Percentiles rank a stretch among this genome's conserved stretches.
phyloP scores from a whole-genome alignment of 2,797 vertebrate species.

The Distichodus sexfasciatus region DNA sequence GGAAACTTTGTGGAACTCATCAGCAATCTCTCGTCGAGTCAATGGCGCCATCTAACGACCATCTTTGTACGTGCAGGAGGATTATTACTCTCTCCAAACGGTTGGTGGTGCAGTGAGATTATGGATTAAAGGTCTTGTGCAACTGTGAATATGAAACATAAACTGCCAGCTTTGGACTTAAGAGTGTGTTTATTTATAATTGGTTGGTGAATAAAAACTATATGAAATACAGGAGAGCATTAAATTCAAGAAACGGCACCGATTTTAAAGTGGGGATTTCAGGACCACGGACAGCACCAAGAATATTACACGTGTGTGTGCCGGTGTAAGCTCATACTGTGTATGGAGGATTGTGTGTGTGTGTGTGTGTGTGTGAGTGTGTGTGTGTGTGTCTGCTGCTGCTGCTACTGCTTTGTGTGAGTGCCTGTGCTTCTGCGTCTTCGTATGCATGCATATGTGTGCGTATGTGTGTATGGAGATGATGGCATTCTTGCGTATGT shows the following conservation, averaged over 20 bases:
- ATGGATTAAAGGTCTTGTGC: neutral
- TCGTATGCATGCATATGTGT: neutral
- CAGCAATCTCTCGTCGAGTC: neutral
- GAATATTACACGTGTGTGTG: neutral
- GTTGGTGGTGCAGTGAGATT: constrained; percentile 12
- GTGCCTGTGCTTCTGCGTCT: neutral
- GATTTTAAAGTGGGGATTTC: neutral
- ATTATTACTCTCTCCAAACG: constrained; percentile 1
- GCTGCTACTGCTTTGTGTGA: too few relatives aligned
- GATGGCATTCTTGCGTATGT: too few relatives aligned
- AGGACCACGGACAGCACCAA: neutral
- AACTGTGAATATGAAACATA: neutral
- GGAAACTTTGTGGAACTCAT: too few relatives aligned
- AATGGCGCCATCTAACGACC: constrained; percentile 33
- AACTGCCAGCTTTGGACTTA: neutral
- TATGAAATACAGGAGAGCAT: neutral
- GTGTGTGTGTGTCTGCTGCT: neutral
- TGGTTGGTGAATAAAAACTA: too few relatives aligned
- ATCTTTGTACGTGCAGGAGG: neutral
- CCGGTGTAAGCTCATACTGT: too few relatives aligned
- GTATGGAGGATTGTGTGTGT: too few relatives aligned
- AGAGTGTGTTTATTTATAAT: too few relatives aligned
- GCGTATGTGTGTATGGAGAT: too few relatives aligned
- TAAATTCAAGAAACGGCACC: neutral
- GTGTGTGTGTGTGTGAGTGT: neutral